A percentile compares a stretch with the other conserved stretches of the same genome.
These are phyloP conservation scores for Brachionichthys hirsutus DNA, from an alignment of 2,113 vertebrate species.

Conservation along the genomic window DNA sequence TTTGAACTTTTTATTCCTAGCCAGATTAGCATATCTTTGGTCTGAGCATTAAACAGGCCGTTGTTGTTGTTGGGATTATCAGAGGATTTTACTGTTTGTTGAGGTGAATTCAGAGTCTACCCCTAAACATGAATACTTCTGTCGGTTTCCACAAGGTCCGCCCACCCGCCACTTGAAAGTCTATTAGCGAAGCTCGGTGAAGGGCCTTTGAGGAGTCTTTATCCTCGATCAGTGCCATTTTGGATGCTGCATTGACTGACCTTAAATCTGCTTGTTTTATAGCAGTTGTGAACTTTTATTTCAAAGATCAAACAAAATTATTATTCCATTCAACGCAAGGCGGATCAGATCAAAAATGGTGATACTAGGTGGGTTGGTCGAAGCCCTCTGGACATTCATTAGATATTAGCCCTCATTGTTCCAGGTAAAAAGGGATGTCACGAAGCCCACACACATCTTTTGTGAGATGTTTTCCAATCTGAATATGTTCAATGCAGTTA, in stretches of 20 bases:
- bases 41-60: conserved; percentile 29
- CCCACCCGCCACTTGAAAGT: conserved; percentile 38
- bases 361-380: no score
- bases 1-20: conserved; percentile 39
- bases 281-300: background rate
- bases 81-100: conserved; percentile 38
- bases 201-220: conserved; percentile 16
- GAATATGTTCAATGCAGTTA: no score
- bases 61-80: conserved; percentile 47
- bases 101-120: conserved; percentile 44
- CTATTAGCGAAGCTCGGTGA: conserved; percentile 17
- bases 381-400: no score
- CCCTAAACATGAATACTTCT: conserved; percentile 20
- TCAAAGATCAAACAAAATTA: background rate
- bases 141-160: conserved; percentile 22
- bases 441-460: no score
- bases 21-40: conserved; percentile 56
- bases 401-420: no score
- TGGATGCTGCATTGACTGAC: conserved; percentile 5
- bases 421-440: no score
- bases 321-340: background rate
- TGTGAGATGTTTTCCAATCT: no score
- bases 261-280: background rate
- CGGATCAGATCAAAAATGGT: background rate
- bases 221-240: conserved; percentile 14